Evolutionary conservation across 23 tunicate species (phyloP).

Genomic region (Corella eumyota): DNA sequence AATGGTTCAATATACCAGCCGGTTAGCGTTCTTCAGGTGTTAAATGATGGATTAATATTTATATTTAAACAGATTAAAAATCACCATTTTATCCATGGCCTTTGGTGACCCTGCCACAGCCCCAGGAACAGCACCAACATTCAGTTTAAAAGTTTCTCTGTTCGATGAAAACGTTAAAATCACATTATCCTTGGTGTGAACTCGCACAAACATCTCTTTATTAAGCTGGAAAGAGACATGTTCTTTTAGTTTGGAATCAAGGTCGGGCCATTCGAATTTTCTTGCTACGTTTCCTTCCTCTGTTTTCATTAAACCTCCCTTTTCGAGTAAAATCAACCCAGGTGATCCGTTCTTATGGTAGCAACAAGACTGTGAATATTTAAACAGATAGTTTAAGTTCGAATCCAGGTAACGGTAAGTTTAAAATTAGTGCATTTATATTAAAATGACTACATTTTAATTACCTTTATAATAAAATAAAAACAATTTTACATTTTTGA

Average conservation of each 20-base stretch:
- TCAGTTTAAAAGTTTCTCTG: constrained; percentile 43
- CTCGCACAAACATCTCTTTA: constrained; percentile 72
- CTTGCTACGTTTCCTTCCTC: constrained; percentile 49
- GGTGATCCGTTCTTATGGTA: constrained; percentile 72
- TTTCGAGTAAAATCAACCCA: constrained; percentile 47
- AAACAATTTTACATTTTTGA: background rate
- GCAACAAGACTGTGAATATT: constrained; percentile 70
- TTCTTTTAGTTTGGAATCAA: constrained; percentile 36
- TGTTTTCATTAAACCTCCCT: constrained; percentile 53
- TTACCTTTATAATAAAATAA: background rate
- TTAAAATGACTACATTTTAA: background rate
- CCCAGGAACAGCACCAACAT: constrained; percentile 51
- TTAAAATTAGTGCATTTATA: background rate
- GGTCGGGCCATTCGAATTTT: constrained; percentile 69
- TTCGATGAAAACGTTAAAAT: constrained; percentile 29
- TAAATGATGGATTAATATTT: too few relatives aligned
- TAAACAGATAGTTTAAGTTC: background rate
- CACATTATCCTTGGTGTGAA: constrained; percentile 22
- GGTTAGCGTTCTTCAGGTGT: too few relatives aligned
- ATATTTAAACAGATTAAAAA: background rate
- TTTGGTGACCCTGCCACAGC: background rate
- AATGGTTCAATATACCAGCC: too few relatives aligned
- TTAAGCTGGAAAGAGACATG: constrained; percentile 46
- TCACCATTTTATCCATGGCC: background rate
- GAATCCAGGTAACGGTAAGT: background rate